These are phyloP conservation scores for Trematomus bernacchii DNA, from an alignment of 2,797 vertebrate genomes.

Conservation along the genomic window DNA sequence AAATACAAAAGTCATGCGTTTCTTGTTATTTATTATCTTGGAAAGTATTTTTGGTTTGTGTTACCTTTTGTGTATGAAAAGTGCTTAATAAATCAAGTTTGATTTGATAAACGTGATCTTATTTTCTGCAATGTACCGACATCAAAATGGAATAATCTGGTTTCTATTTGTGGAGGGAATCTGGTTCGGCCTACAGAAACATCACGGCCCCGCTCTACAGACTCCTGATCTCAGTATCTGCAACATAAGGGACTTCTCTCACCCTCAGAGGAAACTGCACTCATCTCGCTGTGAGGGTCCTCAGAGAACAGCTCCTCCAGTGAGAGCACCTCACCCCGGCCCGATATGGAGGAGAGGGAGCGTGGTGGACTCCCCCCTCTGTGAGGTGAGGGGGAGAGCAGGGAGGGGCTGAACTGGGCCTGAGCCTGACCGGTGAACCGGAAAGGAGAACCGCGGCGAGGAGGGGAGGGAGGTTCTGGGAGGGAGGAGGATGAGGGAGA, in stretches of 20 bases:
- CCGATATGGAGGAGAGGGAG: slow-evolving; percentile 64
- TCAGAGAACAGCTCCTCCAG: slow-evolving; percentile 79
- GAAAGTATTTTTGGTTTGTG: no score
- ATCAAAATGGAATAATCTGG: no score
- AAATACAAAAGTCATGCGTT: no score
- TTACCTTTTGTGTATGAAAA: no score
- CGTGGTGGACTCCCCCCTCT: slow-evolving; percentile 11
- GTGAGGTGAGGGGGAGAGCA: slow-evolving; percentile 40
- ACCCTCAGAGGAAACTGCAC: slow-evolving; percentile 80
- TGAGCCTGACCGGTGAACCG: slow-evolving; percentile 39
- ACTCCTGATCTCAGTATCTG: neutral
- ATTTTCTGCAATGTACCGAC: no score
- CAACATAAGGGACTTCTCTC: slow-evolving; percentile 46
- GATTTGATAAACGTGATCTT: no score
- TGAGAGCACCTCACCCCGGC: slow-evolving; percentile 79
- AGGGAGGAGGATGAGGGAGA: slow-evolving; percentile 7
- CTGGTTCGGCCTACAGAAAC: no score
- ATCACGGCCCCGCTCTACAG: no score
- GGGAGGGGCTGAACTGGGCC: slow-evolving; percentile 62
- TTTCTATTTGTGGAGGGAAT: no score
- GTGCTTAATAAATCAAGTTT: no score
- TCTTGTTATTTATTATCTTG: no score
- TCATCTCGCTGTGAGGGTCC: slow-evolving; percentile 72
- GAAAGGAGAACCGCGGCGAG: slow-evolving; percentile 49
- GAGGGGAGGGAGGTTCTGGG: slow-evolving; percentile 34